Base-by-base conservation (phyloP, 2,113 vertebrate genomes). In the Caranx melampygus region DNA sequence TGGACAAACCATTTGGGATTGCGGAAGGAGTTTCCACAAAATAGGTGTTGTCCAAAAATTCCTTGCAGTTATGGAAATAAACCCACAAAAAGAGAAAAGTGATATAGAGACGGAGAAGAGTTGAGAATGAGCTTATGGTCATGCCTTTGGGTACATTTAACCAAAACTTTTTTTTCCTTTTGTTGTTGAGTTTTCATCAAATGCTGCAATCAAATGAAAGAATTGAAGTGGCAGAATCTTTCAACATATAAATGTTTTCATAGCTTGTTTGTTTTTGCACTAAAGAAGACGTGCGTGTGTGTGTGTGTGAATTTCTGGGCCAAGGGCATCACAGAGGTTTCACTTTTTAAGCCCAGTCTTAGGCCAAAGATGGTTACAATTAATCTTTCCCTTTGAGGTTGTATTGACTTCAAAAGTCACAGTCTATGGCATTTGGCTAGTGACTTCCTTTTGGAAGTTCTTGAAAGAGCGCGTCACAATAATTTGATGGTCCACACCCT, bases 21-120 rank as follows among this genome's bases (percentile, higher is more conserved):
- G 91, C 72, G 79, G 89, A 89, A 87, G 89, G 86, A 88, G 87
- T 92, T 93, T 93, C 91, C 93, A 92, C 91, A 91, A 93, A 93
- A 92, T 94, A 94, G 91, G 94, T 94, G 94, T 95, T 94, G 93
- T 93, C 92, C 89, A 87, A 85, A 91, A 93, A 93, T 94, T 93
- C 92, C 85, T 88, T 71, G 73, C 88, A 92, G 89, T 93, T 93
- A 91, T 89, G 86, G 93, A 93, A 93, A 94, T 91, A 91, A 93
- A 93, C 83, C 87, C 87, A 85, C 72, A 87, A 82, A 87, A 85
- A 85, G 79, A 78, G 62, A 85, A 85, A 79, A 52, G 60, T 7
- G 55, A 85, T 86, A 83, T 31, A 59, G 72, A 54, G 78, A 65
- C 21, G 14, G 45, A 65, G 72, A 60, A 35, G 66, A 60, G 57